phyloP scores from a whole-genome alignment of 2,888 invertebrate species.

The Parnassius glacialis region DNA sequence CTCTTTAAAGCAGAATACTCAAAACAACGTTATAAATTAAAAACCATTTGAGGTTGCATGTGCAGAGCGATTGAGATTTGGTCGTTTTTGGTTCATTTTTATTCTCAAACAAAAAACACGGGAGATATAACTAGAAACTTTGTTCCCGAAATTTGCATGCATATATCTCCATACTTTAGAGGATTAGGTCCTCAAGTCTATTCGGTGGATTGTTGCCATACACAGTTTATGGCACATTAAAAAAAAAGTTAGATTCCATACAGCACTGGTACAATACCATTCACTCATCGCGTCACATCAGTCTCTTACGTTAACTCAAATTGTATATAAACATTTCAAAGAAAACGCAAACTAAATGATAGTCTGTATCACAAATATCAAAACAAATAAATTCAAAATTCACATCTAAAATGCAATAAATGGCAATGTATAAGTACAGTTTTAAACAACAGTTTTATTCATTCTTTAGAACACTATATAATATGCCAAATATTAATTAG shows the following conservation, averaged over 20 bases:
- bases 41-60: constrained; percentile 24
- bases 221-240: constrained; percentile 43
- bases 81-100: constrained; percentile 49
- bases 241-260: constrained; percentile 1
- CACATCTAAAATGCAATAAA: constrained; percentile 34
- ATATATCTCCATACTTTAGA: constrained; percentile 34
- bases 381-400: constrained; percentile 9
- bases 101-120: constrained; percentile 38
- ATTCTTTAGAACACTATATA: background rate
- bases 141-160: constrained; percentile 38
- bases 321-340: constrained; percentile 40
- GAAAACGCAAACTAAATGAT: constrained; percentile 32
- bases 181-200: constrained; percentile 42
- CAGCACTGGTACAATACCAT: constrained; percentile 9
- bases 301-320: constrained; percentile 34
- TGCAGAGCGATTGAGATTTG: constrained; percentile 31
- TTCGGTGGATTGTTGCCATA: constrained; percentile 36
- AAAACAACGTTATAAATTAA: constrained; percentile 6
- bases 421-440: constrained; percentile 30
- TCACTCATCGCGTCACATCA: constrained; percentile 11
- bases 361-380: constrained; percentile 7
- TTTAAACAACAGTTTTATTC: background rate
- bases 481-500: constrained; percentile 22
- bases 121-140: constrained; percentile 40
- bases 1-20: background rate